Evolutionary conservation across 53 echinoderm and acorn worm genomes (phyloP).

Genomic region (Crossaster papposus): DNA sequence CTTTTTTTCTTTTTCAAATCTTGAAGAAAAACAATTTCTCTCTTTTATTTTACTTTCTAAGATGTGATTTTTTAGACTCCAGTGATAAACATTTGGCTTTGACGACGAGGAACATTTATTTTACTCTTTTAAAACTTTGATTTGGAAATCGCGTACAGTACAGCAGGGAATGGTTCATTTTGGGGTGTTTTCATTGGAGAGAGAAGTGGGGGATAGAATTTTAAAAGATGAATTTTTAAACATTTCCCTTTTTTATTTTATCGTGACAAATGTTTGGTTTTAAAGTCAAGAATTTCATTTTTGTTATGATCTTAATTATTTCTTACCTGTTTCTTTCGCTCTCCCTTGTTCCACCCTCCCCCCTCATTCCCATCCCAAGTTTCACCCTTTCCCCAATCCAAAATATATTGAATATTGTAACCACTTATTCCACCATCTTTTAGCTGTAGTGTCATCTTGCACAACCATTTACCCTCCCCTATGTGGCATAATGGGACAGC

Average conservation of each 20-base stretch:
- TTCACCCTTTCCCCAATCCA: constrained; percentile 8
- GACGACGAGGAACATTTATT: background rate
- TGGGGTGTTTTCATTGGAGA: background rate
- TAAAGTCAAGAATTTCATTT: background rate
- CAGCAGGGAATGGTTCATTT: background rate
- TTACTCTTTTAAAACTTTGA: background rate
- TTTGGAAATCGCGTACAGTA: background rate
- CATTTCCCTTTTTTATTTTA: background rate
- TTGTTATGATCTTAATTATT: background rate
- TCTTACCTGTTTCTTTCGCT: background rate
- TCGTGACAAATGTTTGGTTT: background rate
- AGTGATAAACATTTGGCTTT: background rate
- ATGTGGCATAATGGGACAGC: constrained; percentile 58
- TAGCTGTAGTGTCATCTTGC: constrained; percentile 50
- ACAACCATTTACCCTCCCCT: constrained; percentile 50
- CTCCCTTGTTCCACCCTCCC: background rate
- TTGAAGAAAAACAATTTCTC: background rate
- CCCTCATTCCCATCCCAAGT: background rate
- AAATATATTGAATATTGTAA: background rate
- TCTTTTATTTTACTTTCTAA: background rate
- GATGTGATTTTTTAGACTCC: background rate
- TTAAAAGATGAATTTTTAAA: background rate
- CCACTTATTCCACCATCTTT: constrained; percentile 27
- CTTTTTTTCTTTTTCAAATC: background rate
- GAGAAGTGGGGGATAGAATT: background rate